A percentile compares a stretch with the other conserved stretches of the same genome.
phyloP scores from a whole-genome alignment of 2,113 vertebrate genomes.

The Crypturellus undulatus region DNA sequence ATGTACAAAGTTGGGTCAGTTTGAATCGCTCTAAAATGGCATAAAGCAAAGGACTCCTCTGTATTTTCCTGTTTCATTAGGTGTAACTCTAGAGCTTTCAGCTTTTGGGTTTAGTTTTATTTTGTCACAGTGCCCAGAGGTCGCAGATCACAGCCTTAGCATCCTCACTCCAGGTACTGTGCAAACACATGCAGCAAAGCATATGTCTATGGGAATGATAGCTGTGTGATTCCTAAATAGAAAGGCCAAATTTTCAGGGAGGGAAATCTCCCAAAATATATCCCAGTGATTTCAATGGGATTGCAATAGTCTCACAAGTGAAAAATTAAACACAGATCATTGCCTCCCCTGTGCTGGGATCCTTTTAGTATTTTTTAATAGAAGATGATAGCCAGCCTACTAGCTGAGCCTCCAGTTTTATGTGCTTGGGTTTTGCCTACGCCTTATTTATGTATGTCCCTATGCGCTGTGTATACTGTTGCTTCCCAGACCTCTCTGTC shows the following conservation, averaged over 20 bases:
- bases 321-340: rapidly evolving
- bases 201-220: neutral
- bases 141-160: neutral
- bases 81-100: neutral
- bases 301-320: neutral
- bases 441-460: rapidly evolving
- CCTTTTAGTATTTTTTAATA: neutral
- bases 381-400: neutral
- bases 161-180: neutral
- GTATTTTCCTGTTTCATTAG: neutral
- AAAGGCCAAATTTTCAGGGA: neutral
- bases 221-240: neutral
- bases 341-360: neutral
- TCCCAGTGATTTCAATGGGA: neutral
- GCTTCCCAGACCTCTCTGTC: neutral
- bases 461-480: neutral
- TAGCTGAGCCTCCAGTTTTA: neutral
- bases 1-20: neutral
- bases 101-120: neutral
- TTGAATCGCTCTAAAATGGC: neutral
- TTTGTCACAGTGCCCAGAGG: neutral
- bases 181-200: neutral
- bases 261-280: neutral
- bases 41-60: neutral
- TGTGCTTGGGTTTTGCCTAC: neutral